Evolutionary conservation across 2,888 invertebrate genomes (phyloP).

Genomic region (Eumacrocentrus americanus): DNA sequence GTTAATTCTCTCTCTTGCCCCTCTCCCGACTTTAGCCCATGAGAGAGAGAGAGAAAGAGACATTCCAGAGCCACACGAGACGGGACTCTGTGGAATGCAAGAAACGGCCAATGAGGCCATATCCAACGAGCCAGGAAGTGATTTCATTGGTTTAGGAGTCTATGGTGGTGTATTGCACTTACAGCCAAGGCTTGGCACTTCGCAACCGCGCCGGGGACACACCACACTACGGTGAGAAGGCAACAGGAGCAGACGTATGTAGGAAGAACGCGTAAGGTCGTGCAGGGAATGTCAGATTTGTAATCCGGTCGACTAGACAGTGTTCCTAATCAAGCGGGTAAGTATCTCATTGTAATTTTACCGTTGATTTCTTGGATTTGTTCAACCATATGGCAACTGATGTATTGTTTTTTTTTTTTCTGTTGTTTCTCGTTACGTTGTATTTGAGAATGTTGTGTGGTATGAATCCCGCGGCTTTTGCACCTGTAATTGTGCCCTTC

Average conservation of each 20-base stretch:
- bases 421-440: too few species aligned
- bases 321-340: too few species aligned
- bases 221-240: background rate
- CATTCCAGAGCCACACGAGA: too few species aligned
- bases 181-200: too few species aligned
- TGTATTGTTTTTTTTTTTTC: too few species aligned
- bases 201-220: background rate
- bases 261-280: background rate
- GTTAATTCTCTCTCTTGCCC: too few species aligned
- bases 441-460: too few species aligned
- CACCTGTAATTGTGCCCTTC: too few species aligned
- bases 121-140: background rate
- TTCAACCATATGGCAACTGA: background rate
- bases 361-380: background rate
- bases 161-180: background rate
- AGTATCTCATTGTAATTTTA: background rate
- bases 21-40: too few species aligned
- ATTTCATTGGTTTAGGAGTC: background rate
- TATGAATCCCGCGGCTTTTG: too few species aligned
- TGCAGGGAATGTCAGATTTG: too few species aligned
- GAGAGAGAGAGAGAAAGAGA: background rate
- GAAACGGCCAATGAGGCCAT: background rate
- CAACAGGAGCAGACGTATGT: background rate
- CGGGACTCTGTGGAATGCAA: background rate
- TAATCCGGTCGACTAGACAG: too few species aligned